Evolutionary conservation across 1,140 invertebrate genomes (phyloP).

Genomic region (Phortica variegata): DNA sequence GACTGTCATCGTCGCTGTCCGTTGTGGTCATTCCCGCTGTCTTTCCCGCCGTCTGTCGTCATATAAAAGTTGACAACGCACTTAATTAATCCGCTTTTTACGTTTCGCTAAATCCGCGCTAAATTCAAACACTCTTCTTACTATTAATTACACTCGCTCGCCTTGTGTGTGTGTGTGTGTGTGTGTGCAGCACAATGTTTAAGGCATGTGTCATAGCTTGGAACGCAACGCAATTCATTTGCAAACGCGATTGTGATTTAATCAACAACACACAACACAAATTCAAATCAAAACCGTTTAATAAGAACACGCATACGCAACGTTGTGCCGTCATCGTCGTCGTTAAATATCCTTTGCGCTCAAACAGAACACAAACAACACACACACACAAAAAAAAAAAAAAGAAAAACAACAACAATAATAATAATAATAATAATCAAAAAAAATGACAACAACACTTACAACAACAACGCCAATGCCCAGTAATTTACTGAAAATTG

Average conservation of each 20-base stretch:
- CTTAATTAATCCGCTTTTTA: slow-evolving; percentile 48
- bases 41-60: too few relatives aligned
- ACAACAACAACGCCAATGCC: slow-evolving; percentile 1
- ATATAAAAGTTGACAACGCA: slow-evolving; percentile 46
- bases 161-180: neutral
- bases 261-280: slow-evolving; percentile 25
- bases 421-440: neutral
- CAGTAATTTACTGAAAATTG: slow-evolving; percentile 41
- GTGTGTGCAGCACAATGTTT: neutral
- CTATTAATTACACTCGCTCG: neutral
- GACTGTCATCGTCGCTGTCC: too few relatives aligned
- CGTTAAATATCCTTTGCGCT: too few relatives aligned
- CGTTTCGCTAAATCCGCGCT: slow-evolving; percentile 24
- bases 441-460: neutral
- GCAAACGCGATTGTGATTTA: slow-evolving; percentile 42
- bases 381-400: neutral
- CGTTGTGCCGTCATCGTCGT: neutral
- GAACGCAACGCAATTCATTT: slow-evolving; percentile 1
- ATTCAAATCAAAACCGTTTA: slow-evolving; percentile 36
- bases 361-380: too few relatives aligned
- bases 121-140: neutral
- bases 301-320: slow-evolving; percentile 10
- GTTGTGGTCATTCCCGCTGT: too few relatives aligned
- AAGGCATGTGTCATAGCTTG: too few relatives aligned
- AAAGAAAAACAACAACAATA: neutral